Percentiles rank a stretch among this genome's conserved stretches.
phyloP scores from a whole-genome alignment of 2,888 invertebrate genomes.

The Timema podura region DNA sequence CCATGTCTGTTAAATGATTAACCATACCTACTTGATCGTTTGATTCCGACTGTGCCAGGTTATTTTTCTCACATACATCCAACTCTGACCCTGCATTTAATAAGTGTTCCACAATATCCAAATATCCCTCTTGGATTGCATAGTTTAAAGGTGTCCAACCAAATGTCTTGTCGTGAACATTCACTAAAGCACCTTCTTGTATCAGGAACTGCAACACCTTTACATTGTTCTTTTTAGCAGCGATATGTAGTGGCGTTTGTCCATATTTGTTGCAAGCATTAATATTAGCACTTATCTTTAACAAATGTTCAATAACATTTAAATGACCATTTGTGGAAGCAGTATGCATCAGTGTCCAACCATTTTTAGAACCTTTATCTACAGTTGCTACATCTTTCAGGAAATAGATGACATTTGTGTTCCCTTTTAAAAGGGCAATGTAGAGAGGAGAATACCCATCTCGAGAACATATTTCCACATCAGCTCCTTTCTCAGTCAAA shows the following conservation, averaged over 20 bases:
- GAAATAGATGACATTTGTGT: not conserved
- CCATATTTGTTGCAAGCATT: constrained; percentile 16
- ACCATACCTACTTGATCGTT: not conserved
- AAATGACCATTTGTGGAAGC: constrained; percentile 15
- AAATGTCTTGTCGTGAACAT: constrained; percentile 11
- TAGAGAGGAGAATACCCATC: constrained; percentile 7
- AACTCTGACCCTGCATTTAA: not conserved
- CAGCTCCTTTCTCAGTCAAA: constrained; percentile 1
- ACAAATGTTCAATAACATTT: constrained; percentile 13
- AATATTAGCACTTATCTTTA: constrained; percentile 5
- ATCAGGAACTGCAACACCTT: constrained; percentile 13
- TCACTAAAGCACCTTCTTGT: constrained; percentile 8
- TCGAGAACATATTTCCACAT: constrained; percentile 7
- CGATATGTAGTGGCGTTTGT: constrained; percentile 14
- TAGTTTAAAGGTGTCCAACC: constrained; percentile 18
- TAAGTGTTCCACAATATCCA: constrained; percentile 14
- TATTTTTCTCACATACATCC: too few relatives aligned
- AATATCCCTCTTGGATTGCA: constrained; percentile 15
- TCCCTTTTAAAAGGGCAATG: constrained; percentile 4
- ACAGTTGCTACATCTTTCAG: constrained; percentile 12
- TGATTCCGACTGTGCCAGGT: not conserved
- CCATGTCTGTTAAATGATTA: too few relatives aligned
- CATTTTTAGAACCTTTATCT: not conserved
- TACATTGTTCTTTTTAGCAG: constrained; percentile 13
- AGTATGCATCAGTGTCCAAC: constrained; percentile 15